phyloP scores from a whole-genome alignment of 2,888 invertebrate species.

The Melieria omissa region DNA sequence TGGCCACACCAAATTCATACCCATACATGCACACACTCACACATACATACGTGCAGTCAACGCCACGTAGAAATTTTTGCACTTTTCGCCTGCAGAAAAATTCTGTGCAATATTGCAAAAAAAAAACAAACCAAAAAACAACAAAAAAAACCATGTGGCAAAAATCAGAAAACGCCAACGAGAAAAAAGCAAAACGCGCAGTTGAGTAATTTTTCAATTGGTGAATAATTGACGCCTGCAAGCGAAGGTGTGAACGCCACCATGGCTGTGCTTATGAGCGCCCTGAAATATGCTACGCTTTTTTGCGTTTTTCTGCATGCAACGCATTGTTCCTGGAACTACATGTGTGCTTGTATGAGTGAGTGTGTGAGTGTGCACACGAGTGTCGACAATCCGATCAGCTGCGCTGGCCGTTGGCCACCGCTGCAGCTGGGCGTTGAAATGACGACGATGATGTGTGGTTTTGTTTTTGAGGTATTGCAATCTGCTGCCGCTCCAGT shows the following conservation, averaged over 20 bases:
- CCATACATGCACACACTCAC: background rate
- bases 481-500: conserved; percentile 1
- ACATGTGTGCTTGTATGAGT: background rate
- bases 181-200: conserved; percentile 46
- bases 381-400: conserved; percentile 41
- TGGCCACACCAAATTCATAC: conserved; percentile 17
- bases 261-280: background rate
- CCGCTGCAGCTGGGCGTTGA: conserved; percentile 12
- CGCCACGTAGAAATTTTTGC: background rate
- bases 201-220: conserved; percentile 66
- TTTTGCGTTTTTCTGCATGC: background rate
- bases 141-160: conserved; percentile 17
- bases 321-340: background rate
- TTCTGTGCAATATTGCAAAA: background rate
- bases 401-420: conserved; percentile 4
- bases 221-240: conserved; percentile 63
- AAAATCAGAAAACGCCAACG: conserved; percentile 2
- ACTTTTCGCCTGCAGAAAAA: background rate
- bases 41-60: background rate
- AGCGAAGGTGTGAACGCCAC: conserved; percentile 42
- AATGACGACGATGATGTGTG: conserved; percentile 56
- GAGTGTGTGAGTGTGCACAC: conserved; percentile 22
- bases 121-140: background rate
- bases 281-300: conserved; percentile 23
- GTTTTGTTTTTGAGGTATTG: conserved; percentile 50